These are phyloP conservation scores for Miniopterus natalensis DNA, from an alignment of 2,113 vertebrate species.

Conservation along the genomic window DNA sequence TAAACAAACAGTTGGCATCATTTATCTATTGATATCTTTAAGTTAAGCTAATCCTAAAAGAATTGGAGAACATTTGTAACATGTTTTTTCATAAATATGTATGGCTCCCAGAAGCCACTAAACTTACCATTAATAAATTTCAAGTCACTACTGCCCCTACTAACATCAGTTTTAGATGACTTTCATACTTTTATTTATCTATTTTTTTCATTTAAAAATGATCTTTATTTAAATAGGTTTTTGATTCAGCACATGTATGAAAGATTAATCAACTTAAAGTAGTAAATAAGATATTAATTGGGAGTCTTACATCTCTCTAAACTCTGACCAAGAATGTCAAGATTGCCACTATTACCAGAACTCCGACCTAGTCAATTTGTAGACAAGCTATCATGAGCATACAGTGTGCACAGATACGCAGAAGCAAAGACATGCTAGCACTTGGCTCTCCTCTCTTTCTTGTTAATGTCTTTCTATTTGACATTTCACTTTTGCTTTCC, in stretches of 20 bases:
- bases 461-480: not conserved
- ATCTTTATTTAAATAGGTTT: slow-evolving; percentile 84
- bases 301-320: slow-evolving; percentile 84
- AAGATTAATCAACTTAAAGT: slow-evolving; percentile 85
- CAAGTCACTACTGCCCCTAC: not conserved
- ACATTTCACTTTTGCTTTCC: slow-evolving; percentile 67
- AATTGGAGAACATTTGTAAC: not conserved
- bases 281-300: slow-evolving; percentile 81
- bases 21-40: not conserved
- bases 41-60: not conserved
- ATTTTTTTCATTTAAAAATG: slow-evolving; percentile 73
- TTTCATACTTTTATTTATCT: not conserved
- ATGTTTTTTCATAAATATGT: not conserved
- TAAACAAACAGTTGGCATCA: not conserved
- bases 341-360: slow-evolving; percentile 77
- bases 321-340: slow-evolving; percentile 80
- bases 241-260: slow-evolving; percentile 85
- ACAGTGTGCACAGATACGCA: slow-evolving; percentile 51
- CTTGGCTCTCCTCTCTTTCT: slow-evolving; percentile 64
- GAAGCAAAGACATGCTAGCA: slow-evolving; percentile 67
- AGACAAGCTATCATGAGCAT: slow-evolving; percentile 66
- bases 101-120: not conserved
- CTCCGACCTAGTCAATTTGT: slow-evolving; percentile 74
- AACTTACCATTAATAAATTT: not conserved
- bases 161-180: not conserved